These are phyloP conservation scores for Meganola albula DNA, from an alignment of 2,888 invertebrate genomes.

Conservation along the genomic window DNA sequence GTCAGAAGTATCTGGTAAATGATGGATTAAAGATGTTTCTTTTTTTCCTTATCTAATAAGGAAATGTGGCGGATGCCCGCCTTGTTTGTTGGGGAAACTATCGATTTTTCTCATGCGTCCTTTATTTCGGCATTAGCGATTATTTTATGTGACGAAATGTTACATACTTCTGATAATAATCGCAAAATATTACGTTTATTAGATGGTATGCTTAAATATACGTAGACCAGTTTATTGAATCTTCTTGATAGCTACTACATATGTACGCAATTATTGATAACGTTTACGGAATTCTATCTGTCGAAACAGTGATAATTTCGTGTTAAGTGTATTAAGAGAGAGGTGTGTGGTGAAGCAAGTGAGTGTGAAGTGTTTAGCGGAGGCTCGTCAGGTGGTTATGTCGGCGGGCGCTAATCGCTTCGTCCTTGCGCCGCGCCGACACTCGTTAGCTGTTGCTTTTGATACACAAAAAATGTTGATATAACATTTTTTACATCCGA, in stretches of 20 bases:
- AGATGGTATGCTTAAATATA: too few species aligned
- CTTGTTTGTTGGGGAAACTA: conserved; percentile 53
- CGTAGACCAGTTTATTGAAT: too few species aligned
- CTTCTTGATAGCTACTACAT: too few species aligned
- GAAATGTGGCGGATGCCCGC: conserved; percentile 14
- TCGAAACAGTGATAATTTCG: too few species aligned
- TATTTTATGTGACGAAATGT: conserved; percentile 11
- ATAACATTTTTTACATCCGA: too few species aligned
- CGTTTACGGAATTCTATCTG: too few species aligned
- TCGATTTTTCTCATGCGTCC: conserved; percentile 66
- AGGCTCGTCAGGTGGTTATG: conserved; percentile 32
- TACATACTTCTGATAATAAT: too few species aligned
- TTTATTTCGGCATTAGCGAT: conserved; percentile 26
- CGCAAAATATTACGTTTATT: too few species aligned
- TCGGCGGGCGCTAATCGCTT: conserved; percentile 32
- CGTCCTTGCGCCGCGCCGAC: conserved; percentile 33
- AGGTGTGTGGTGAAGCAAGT: conserved; percentile 6
- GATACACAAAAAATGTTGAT: conserved; percentile 19
- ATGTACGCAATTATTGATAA: too few species aligned
- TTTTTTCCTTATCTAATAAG: conserved; percentile 25
- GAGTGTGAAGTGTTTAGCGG: conserved; percentile 33
- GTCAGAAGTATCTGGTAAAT: conserved; percentile 4
- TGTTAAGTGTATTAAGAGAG: too few species aligned
- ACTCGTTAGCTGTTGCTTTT: conserved; percentile 13
- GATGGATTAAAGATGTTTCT: background rate